phyloP scores from a whole-genome alignment of 2,797 vertebrate species.

The Rhodeus uyekii region DNA sequence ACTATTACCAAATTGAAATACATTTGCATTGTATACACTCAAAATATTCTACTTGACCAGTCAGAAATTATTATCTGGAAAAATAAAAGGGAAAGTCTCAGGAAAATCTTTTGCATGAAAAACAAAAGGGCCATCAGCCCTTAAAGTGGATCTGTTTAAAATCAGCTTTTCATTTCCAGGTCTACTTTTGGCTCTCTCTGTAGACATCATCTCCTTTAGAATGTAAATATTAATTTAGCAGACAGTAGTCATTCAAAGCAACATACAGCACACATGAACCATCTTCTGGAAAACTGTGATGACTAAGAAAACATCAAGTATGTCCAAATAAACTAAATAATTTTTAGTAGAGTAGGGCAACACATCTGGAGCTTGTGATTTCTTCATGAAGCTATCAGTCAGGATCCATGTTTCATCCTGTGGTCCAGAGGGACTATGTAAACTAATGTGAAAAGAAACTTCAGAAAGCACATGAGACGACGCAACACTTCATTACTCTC shows the following conservation, averaged over 20 bases:
- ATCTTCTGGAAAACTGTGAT: not conserved
- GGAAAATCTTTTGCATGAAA: conserved; percentile 19
- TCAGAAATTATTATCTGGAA: not conserved
- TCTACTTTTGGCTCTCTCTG: not conserved
- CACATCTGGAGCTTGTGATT: conserved; percentile 35
- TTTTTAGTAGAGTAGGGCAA: conserved; percentile 21
- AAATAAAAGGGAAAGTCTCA: not conserved
- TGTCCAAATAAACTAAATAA: not conserved
- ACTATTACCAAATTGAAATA: not conserved
- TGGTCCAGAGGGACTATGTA: not conserved
- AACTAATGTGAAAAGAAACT: conserved; percentile 48
- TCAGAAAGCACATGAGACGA: conserved; percentile 53
- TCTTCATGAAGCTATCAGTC: conserved; percentile 5
- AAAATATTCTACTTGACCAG: not conserved
- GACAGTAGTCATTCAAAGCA: not conserved
- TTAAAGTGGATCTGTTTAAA: conserved; percentile 26
- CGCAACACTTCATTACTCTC: conserved; percentile 62
- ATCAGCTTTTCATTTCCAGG: conserved; percentile 23
- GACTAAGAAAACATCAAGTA: conserved; percentile 17
- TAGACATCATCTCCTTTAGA: conserved; percentile 12
- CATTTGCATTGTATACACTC: not conserved
- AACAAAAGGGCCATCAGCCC: conserved; percentile 27
- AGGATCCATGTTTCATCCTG: conserved; percentile 20
- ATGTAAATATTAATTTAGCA: conserved; percentile 19
- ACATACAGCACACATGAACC: not conserved